Evolutionary conservation across 2,113 vertebrate species (phyloP), one percentile per base, ranked within the genome.

Genomic region (Antigone vipio): DNA sequence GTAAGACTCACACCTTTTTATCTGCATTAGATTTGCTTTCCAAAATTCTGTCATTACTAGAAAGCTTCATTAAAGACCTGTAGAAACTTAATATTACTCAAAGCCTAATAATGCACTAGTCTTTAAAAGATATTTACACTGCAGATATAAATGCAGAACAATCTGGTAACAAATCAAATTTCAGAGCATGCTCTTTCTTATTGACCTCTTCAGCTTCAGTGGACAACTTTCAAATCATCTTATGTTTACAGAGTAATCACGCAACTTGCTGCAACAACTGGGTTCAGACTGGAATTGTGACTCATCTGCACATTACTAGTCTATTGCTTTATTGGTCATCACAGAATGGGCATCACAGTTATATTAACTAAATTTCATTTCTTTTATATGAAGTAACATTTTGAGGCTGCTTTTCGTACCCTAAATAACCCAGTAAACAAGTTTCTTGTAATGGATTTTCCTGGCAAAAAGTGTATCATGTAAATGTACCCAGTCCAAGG

Each of bases 381-480:
- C 15, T 89, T 68, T 95, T 90, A 85, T 59, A 75, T 78, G 77
- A 71, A 92, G 47, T 58, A 97, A 95, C 6, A 88, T 91, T 88
- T 96, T 97, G 22, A 72, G 91, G 55, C 12, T 92, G 44, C 42
- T 95, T 95, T 90, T 92, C 7, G 7, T 95, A 53, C 71, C 35
- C 58, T 66, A 68, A 91, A 96, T 40, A 93, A 52, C n/a, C 67
- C 84, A 94, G 67, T 92, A 96, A 98, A 95, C 38, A 96, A 97
- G 76, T 87, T 97, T 96, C 83, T 94, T 93, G 30, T 95, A 97
- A 94, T 96, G 77, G 26, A 60, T 89, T 97, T 79, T 96, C 29
- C 62, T 74, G 90, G 88, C 58, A 81, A 95, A 97, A 88, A 88
- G 84, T 78, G 62, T 94, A 86, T 96, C 96, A 95, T 92, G 77